Percentiles rank a stretch among this genome's conserved stretches.
Conservation (phyloP, 2,113 vertebrate species). For the Oreochromis aureus region DNA sequence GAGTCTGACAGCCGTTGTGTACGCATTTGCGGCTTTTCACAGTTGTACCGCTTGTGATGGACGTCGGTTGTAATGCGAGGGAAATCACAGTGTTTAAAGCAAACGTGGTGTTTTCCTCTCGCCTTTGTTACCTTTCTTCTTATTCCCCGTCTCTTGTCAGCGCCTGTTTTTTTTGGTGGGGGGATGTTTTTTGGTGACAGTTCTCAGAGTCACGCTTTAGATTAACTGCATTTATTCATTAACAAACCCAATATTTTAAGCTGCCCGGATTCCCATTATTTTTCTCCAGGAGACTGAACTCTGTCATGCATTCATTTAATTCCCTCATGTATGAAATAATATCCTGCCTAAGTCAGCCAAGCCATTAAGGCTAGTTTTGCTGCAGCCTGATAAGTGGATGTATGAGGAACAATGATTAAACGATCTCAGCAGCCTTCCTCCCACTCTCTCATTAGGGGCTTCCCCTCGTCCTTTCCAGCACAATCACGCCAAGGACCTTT, state of each 20-base stretch:
- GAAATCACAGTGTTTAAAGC: conserved; percentile 2
- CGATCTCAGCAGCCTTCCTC: conserved; percentile 37
- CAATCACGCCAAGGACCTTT: conserved; percentile 20
- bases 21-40: background rate
- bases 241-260: conserved; percentile 52
- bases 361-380: conserved; percentile 38
- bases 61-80: background rate
- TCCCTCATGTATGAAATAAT: conserved; percentile 50
- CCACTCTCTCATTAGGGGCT: conserved; percentile 31
- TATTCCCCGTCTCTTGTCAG: background rate
- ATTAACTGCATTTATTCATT: conserved; percentile 32
- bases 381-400: conserved; percentile 37
- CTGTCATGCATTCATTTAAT: conserved; percentile 36
- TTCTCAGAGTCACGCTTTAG: background rate
- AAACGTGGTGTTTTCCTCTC: background rate
- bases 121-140: background rate
- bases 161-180: background rate
- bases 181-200: background rate
- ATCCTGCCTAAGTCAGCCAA: conserved; percentile 27
- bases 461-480: background rate
- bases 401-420: conserved; percentile 53
- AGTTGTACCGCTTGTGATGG: background rate
- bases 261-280: conserved; percentile 34
- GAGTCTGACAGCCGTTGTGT: background rate
- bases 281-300: conserved; percentile 27